phyloP scores from a whole-genome alignment of 2,113 vertebrate genomes.

The Oryzias melastigma region DNA sequence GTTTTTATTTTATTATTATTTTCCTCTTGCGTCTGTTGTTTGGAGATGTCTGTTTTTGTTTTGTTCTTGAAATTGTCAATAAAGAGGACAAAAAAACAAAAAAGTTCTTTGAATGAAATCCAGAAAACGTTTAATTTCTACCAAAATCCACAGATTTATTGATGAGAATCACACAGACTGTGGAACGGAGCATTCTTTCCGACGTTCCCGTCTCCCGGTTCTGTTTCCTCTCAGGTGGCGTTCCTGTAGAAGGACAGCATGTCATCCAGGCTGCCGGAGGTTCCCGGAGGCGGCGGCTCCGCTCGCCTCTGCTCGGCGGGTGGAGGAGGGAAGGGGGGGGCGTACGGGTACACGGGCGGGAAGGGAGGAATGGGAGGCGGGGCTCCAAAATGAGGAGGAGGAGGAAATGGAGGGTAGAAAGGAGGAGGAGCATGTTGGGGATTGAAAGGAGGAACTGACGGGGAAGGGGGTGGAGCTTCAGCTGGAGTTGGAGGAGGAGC shows the following conservation, averaged over 20 bases:
- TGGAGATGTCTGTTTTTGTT: too few species aligned
- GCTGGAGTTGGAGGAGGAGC: slow-evolving; percentile 13
- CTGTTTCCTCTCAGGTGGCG: slow-evolving; percentile 29
- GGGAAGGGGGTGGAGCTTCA: slow-evolving; percentile 1
- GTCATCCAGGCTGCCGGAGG: slow-evolving; percentile 62
- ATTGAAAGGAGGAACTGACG: slow-evolving; percentile 24
- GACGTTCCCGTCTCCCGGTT: too few species aligned
- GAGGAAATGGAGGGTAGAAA: slow-evolving; percentile 48
- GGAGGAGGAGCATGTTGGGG: slow-evolving; percentile 30
- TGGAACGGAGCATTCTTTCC: too few species aligned
- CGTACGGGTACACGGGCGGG: slow-evolving; percentile 29
- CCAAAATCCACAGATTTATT: too few species aligned
- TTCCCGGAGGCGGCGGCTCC: slow-evolving; percentile 17
- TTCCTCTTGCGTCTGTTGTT: too few species aligned
- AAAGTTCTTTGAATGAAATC: too few species aligned
- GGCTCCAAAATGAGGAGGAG: slow-evolving; percentile 35
- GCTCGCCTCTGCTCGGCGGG: slow-evolving; percentile 4
- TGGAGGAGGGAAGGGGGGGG: slow-evolving; percentile 14
- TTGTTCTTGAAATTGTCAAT: too few species aligned
- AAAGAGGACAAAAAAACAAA: too few species aligned
- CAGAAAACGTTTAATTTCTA: too few species aligned
- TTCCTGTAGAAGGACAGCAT: slow-evolving; percentile 73
- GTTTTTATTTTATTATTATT: too few species aligned
- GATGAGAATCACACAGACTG: too few species aligned
- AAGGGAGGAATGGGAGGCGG: slow-evolving; percentile 32